Evolutionary conservation across 53 echinoderm and acorn worm genomes (phyloP).

Genomic region (Paelopatides confundens): DNA sequence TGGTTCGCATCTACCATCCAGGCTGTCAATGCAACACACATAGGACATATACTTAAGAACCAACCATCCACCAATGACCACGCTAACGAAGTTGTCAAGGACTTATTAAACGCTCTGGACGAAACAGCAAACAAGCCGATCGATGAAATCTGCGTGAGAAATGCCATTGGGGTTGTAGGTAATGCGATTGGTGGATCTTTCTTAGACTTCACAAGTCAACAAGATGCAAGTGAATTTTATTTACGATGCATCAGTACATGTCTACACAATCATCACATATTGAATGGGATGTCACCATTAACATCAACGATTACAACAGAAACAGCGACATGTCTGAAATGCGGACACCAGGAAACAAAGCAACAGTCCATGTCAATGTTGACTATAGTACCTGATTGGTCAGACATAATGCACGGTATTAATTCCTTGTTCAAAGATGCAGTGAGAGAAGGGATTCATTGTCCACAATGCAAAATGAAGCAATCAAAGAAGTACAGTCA

Average conservation of each 20-base stretch:
- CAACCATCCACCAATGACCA: too few species aligned
- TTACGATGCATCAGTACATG: not conserved
- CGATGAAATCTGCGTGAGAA: not conserved
- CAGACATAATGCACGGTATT: not conserved
- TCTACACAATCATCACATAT: not conserved
- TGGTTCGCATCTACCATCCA: not conserved
- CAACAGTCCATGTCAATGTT: not conserved
- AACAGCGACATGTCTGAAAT: not conserved
- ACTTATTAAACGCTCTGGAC: not conserved
- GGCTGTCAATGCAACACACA: not conserved
- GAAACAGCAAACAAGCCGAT: not conserved
- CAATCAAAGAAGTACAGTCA: not conserved
- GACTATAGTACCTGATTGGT: not conserved
- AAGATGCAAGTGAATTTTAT: not conserved
- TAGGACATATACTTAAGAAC: not conserved
- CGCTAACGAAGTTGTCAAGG: not conserved
- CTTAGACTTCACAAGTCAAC: not conserved
- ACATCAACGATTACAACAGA: not conserved
- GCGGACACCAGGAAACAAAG: not conserved
- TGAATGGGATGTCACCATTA: not conserved
- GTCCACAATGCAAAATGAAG: not conserved
- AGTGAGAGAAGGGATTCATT: not conserved
- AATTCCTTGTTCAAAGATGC: not conserved
- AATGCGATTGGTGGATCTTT: not conserved
- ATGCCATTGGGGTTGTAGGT: not conserved